phyloP scores from a whole-genome alignment of 1,140 invertebrate species.

The Drosophila arizonae region DNA sequence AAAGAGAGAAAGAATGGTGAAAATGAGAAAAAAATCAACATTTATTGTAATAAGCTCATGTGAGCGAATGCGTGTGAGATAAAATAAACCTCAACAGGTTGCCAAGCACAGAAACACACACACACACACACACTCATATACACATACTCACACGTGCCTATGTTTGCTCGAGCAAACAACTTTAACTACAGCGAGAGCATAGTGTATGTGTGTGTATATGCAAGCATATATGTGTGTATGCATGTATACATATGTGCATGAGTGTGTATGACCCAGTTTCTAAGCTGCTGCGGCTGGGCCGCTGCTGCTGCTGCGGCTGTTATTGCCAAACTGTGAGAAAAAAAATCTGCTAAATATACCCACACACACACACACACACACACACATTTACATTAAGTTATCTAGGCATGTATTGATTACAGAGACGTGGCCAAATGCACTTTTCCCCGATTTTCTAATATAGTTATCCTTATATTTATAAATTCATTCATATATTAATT shows the following conservation, averaged over 20 bases:
- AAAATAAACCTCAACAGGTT: slow-evolving; percentile 49
- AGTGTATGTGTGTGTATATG: slow-evolving; percentile 26
- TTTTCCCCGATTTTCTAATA: no score
- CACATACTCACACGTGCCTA: neutral
- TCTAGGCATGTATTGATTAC: neutral
- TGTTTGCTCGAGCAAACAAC: slow-evolving; percentile 12
- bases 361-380: slow-evolving; percentile 16
- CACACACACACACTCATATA: neutral
- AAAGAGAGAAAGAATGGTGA: slow-evolving; percentile 10
- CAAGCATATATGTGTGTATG: slow-evolving; percentile 17
- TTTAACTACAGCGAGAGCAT: slow-evolving; percentile 6
- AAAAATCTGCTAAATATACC: slow-evolving; percentile 41
- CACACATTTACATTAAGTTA: neutral
- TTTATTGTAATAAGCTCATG: slow-evolving; percentile 27
- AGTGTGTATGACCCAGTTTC: slow-evolving; percentile 65
- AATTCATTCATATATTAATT: no score
- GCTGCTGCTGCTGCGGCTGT: slow-evolving; percentile 33
- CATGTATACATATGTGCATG: neutral
- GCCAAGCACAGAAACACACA: slow-evolving; percentile 20
- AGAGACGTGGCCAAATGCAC: neutral
- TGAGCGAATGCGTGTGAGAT: slow-evolving; percentile 15
- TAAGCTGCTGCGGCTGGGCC: slow-evolving; percentile 46
- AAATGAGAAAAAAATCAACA: neutral
- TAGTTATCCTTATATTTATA: no score
- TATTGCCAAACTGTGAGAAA: slow-evolving; percentile 66